Conservation (phyloP, 2,113 vertebrate species). For the Equus quagga region DNA sequence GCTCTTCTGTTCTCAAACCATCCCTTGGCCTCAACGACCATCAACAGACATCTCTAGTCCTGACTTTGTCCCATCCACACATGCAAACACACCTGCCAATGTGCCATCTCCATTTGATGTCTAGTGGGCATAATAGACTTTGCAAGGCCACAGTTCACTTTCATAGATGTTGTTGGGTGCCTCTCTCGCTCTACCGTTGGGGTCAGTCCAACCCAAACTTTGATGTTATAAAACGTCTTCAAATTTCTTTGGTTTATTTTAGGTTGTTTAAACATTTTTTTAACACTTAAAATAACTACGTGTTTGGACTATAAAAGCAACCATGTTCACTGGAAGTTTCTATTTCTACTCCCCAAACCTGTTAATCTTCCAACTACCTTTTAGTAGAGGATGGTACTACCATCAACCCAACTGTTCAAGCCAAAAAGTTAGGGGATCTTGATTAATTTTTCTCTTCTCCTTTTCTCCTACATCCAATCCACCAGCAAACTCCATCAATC, state of each 20-base stretch:
- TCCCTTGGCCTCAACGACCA: not conserved
- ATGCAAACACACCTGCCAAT: not conserved
- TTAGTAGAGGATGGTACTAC: not conserved
- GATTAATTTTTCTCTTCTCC: not conserved
- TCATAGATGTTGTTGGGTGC: not conserved
- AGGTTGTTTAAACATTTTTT: slow-evolving; percentile 57
- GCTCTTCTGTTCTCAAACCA: not conserved
- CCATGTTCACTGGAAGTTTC: slow-evolving; percentile 42
- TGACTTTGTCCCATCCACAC: not conserved
- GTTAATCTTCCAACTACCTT: not conserved
- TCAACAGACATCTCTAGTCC: not conserved
- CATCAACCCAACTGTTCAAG: not conserved
- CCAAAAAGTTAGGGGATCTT: not conserved
- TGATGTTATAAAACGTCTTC: slow-evolving; percentile 36
- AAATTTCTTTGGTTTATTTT: slow-evolving; percentile 59
- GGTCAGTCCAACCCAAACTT: not conserved
- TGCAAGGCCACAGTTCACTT: not conserved
- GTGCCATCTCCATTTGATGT: not conserved
- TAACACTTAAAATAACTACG: slow-evolving; percentile 39
- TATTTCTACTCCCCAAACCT: not conserved
- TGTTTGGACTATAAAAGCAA: slow-evolving; percentile 56
- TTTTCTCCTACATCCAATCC: not conserved
- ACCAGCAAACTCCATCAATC: not conserved
- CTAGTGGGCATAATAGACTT: not conserved
- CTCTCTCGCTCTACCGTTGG: not conserved